These are phyloP conservation scores for Stylophora pistillata DNA, from an alignment of 64 coral and sea anemone species.

Conservation along the genomic window DNA sequence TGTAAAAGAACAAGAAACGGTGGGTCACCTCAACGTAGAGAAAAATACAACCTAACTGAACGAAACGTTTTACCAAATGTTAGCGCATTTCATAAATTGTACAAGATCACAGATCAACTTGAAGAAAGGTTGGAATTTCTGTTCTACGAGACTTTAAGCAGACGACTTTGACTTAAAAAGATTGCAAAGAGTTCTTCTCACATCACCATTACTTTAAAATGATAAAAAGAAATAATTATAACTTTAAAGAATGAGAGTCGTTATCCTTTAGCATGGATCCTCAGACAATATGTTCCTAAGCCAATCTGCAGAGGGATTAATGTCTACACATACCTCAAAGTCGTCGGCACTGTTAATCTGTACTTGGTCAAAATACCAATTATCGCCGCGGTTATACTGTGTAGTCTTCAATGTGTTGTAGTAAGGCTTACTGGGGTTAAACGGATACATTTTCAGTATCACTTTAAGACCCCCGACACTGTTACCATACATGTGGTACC, in stretches of 20 bases:
- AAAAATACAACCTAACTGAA: neutral
- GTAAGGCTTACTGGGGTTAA: slow-evolving; percentile 29
- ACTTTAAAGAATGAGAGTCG: too few species aligned
- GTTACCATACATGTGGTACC: slow-evolving; percentile 95
- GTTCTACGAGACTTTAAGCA: too few species aligned
- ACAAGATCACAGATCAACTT: too few species aligned
- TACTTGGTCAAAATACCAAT: slow-evolving; percentile 69
- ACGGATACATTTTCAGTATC: slow-evolving; percentile 27
- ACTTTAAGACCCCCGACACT: slow-evolving; percentile 70
- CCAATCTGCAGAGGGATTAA: too few species aligned
- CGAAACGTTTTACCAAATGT: neutral
- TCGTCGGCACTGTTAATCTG: slow-evolving; percentile 80
- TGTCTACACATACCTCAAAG: slow-evolving; percentile 72
- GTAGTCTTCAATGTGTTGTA: slow-evolving; percentile 6
- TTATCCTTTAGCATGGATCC: too few species aligned
- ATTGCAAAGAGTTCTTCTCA: too few species aligned
- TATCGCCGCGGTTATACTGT: slow-evolving; percentile 71
- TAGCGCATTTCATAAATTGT: too few species aligned
- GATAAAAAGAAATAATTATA: too few species aligned
- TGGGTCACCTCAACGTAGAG: neutral
- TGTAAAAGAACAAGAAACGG: slow-evolving; percentile 1
- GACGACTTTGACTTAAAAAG: too few species aligned
- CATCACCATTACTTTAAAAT: too few species aligned
- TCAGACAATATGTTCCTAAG: too few species aligned
- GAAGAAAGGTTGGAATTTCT: too few species aligned